Conservation (phyloP, 1,140 invertebrate species). For the Aleiodes sp. region DNA sequence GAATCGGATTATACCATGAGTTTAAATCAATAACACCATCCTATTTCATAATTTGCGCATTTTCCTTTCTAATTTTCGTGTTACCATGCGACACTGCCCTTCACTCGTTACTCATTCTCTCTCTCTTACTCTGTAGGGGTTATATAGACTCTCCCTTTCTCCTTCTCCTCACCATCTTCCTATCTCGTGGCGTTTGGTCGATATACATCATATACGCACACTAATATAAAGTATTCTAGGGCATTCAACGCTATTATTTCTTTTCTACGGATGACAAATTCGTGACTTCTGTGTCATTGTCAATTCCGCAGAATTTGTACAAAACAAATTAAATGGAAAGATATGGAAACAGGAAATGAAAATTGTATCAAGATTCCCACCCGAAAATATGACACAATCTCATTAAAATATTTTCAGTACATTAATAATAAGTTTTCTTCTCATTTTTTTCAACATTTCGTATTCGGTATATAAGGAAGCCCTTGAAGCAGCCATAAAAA, state of each 20-base stretch:
- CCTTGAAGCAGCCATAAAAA: conserved; percentile 24
- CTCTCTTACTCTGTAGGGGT: neutral
- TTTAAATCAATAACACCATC: neutral
- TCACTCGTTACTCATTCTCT: conserved; percentile 18
- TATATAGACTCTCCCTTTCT: neutral
- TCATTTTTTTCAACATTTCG: no score
- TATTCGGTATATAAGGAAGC: conserved; percentile 3
- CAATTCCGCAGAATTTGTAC: no score
- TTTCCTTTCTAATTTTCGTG: conserved; percentile 1
- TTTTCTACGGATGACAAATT: neutral
- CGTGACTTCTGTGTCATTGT: no score
- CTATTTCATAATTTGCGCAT: neutral
- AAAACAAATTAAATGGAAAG: no score
- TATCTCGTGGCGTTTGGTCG: conserved; percentile 30
- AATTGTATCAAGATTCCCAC: no score
- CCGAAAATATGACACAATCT: neutral
- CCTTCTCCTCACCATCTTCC: neutral
- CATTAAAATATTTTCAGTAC: neutral
- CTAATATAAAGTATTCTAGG: neutral
- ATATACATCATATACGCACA: conserved; percentile 27
- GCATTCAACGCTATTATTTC: neutral
- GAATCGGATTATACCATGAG: neutral
- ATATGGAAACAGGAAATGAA: no score
- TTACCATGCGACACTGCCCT: conserved; percentile 23
- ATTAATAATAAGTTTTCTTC: no score